phyloP scores from a whole-genome alignment of 2,113 vertebrate species.

The Caretta caretta region DNA sequence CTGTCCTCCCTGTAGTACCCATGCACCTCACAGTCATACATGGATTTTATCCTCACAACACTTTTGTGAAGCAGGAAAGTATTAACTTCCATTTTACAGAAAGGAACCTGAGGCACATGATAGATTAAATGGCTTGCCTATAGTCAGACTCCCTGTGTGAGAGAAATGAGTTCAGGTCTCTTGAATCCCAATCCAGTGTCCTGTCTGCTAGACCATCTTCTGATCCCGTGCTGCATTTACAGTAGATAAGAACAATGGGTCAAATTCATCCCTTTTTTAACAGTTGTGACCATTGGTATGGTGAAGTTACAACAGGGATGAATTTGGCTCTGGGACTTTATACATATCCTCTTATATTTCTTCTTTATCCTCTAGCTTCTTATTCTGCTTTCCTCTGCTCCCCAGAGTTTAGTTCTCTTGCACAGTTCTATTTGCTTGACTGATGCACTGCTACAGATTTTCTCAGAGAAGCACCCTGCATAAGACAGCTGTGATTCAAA shows the following conservation, averaged over 20 bases:
- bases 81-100: slow-evolving; percentile 32
- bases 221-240: not conserved
- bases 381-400: not conserved
- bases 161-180: slow-evolving; percentile 39
- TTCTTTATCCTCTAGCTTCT: slow-evolving; percentile 8
- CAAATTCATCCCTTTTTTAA: not conserved
- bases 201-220: slow-evolving; percentile 10
- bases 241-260: not conserved
- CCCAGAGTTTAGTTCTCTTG: not conserved
- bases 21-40: not conserved
- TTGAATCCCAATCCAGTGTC: slow-evolving; percentile 9
- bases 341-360: not conserved
- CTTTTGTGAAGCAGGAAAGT: slow-evolving; percentile 5
- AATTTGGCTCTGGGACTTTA: not conserved
- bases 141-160: not conserved
- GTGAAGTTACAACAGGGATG: not conserved
- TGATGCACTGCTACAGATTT: not conserved
- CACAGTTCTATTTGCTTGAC: rapidly evolving
- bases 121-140: slow-evolving; percentile 31
- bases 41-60: not conserved
- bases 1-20: not conserved
- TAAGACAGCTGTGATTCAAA: not conserved
- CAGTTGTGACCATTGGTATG: not conserved
- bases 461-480: not conserved
- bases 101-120: not conserved